Base-by-base conservation (phyloP, 2,888 invertebrate species). In the Catocala fraxini region DNA sequence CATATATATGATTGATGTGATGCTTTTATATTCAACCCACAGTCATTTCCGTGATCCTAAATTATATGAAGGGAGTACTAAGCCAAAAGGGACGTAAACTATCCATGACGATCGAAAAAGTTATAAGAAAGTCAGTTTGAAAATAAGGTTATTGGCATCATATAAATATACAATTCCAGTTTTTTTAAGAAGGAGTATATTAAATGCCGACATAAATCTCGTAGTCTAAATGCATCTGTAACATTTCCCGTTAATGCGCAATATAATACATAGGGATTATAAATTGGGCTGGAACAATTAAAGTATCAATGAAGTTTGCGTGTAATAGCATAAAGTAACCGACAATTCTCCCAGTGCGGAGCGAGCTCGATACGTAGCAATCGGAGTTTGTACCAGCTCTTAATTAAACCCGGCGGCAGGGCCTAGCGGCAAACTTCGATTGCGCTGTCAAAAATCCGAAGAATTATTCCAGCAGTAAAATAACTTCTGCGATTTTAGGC, bases 401-500 rank as follows among this genome's bases (percentile, higher is more conserved):
- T 93, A 93, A 94, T 93, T 93, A 93, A 92, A 87, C 82, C 88
- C 81, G 79, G 81, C 84, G 84, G 87, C 88, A 83, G 77, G 70
- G 90, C 90, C 91, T 91, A 89, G 91, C 86, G 90, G 89, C 88
- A 89, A 93, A 93, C 91, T 93, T 93, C 93, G 92, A 94, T 93
- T 93, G 92, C 90, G 88, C 94, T 93, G 93, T 94, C 93, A 94
- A 94, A 94, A 93, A 94, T 92, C 90, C 91, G 88, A 93, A 93
- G 93, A 93, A 93, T 93, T 93, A 94, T 93, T 90, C 89, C 86
- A 84, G 86, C 83, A 88, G 89, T 89, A 86, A 89, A 93, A 92
- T 93, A 93, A 93, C 89, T 93, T 91, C 85, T 84, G 84, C 91
- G 89, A 92, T 91, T 92, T 93, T 92, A 92, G 92, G 89, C 89